phyloP scores from a whole-genome alignment of 23 tunicate species.

The Pegea sp. region DNA sequence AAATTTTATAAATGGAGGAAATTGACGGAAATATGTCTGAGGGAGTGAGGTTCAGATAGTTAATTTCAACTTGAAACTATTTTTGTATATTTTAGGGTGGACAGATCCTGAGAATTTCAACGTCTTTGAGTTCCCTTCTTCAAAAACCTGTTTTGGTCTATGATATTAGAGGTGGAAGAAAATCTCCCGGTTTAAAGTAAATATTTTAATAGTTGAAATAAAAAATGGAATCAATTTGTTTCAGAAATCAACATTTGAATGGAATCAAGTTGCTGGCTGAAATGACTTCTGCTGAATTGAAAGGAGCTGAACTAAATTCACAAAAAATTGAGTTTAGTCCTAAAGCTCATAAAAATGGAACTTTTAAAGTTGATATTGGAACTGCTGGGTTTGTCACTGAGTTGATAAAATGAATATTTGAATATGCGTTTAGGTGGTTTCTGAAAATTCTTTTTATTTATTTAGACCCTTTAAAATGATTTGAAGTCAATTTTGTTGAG shows the following conservation, averaged over 20 bases:
- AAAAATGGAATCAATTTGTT: too few relatives aligned
- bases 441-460: too few relatives aligned
- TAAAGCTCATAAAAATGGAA: conserved; percentile 60
- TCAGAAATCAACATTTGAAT: conserved; percentile 72
- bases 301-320: conserved; percentile 65
- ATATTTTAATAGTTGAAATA: too few relatives aligned
- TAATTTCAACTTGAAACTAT: neutral
- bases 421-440: too few relatives aligned
- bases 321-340: conserved; percentile 52
- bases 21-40: too few relatives aligned
- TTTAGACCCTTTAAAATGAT: too few relatives aligned
- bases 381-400: conserved; percentile 40
- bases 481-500: too few relatives aligned
- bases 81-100: conserved; percentile 25
- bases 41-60: neutral
- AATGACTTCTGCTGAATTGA: conserved; percentile 38
- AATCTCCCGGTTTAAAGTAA: conserved; percentile 41
- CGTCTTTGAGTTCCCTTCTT: conserved; percentile 35
- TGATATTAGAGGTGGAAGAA: conserved; percentile 37
- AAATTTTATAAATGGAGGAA: too few relatives aligned
- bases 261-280: conserved; percentile 66
- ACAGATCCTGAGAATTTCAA: conserved; percentile 46
- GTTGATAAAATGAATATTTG: too few relatives aligned
- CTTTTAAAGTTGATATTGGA: conserved; percentile 53
- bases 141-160: conserved; percentile 44